These are phyloP conservation scores for Zosterops pallidus DNA, from an alignment of 2,113 vertebrate species.

Conservation along the genomic window DNA sequence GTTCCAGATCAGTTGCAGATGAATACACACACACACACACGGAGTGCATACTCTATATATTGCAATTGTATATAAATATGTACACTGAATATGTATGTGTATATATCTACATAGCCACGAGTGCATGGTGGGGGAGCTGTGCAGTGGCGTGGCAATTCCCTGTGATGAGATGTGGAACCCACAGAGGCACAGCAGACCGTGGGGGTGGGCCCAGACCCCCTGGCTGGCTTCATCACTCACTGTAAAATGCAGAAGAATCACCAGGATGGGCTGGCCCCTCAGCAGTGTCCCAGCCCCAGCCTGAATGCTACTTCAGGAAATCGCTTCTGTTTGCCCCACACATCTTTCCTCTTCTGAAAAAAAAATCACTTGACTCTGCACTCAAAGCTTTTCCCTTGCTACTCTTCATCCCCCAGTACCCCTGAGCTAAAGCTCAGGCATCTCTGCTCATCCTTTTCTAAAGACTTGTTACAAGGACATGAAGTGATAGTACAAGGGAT, in stretches of 20 bases:
- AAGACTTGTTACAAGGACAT: not conserved
- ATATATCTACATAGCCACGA: fast-evolving
- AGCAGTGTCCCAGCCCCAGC: not conserved
- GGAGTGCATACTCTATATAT: too few species aligned
- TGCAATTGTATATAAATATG: not conserved
- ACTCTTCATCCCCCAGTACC: not conserved
- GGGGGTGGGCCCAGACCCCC: not conserved
- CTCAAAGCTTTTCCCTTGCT: not conserved
- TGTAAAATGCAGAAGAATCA: not conserved
- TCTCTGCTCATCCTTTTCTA: not conserved
- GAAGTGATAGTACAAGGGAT: not conserved
- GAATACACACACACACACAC: not conserved
- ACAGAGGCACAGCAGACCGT: not conserved
- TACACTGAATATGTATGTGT: not conserved
- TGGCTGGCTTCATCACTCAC: not conserved
- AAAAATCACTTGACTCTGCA: not conserved
- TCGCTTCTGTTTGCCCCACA: fast-evolving
- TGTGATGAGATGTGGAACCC: not conserved
- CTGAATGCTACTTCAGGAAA: not conserved
- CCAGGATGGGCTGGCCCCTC: not conserved
- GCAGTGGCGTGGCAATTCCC: not conserved
- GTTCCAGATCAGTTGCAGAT: not conserved
- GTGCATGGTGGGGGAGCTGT: not conserved
- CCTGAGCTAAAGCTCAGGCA: not conserved
- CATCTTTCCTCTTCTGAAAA: not conserved